Evolutionary conservation across 2,888 invertebrate species (phyloP), one percentile per base, ranked within the genome.

Genomic region (Yponomeuta evonymella): DNA sequence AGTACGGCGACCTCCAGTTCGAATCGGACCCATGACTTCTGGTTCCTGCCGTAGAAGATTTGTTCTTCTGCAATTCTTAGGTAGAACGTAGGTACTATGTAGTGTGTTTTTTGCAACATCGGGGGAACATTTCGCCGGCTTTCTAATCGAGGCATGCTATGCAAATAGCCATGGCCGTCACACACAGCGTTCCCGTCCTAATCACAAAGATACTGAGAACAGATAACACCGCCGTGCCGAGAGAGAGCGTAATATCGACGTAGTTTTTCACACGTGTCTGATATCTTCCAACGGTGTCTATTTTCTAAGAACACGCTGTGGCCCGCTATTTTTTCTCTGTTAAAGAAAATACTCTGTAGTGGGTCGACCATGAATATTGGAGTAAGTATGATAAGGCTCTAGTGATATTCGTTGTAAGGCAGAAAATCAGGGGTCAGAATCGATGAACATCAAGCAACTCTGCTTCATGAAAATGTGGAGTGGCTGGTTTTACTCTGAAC

Each of bases 101-200:
- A 58, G 51, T 15, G 51, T 3, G 6, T 9, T 58, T 58, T 58
- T 58, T 58, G 15, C 15, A 58, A 58, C 51, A 15, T 5, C 4
- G 51, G 51, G 15, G 51, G 51, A 58, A 58, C 15, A 58, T 15
- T 58, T 58, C 51, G 51, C 51, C 51, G 51, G 51, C 51, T 58
- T 58, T 58, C 51, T 58, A 58, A 12, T 58, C 51, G 51, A 58
- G 51, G 51, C 51, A 58, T 15, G 51, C 51, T 58, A 58, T 58
- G 51, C 51, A 58, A 58, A 58, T 58, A 58, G 51, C 15, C 51
- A 58, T 58, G 51, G 51, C 51, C 51, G 51, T 58, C 51, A 58
- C 51, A 58, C 51, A 58, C 51, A 58, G 51, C 51, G 51, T 58
- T 58, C 51, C 51, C 51, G 5, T 58, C 51, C 51, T 58, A 58